A percentile compares a stretch with the other conserved stretches of the same genome.
Conservation (phyloP, 2,113 vertebrate genomes). For the Eira barbara region DNA sequence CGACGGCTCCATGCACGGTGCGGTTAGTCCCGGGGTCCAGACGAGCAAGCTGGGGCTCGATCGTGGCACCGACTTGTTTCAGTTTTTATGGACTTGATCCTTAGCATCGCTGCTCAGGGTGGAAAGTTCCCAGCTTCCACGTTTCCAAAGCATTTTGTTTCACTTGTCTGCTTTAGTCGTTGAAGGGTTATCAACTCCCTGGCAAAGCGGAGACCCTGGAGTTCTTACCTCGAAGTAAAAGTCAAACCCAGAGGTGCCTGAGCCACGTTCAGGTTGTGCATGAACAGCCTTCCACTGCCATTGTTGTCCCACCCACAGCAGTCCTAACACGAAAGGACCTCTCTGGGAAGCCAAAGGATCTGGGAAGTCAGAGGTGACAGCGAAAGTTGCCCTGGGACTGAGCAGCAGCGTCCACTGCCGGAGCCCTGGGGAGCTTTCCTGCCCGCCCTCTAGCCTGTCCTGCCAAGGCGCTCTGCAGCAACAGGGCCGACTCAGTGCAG, state of each 20-base stretch:
- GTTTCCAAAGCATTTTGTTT: neutral
- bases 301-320: neutral
- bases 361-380: neutral
- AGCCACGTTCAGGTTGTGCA: too few species aligned
- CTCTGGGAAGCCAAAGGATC: neutral
- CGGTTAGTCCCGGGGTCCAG: neutral
- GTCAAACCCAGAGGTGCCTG: neutral
- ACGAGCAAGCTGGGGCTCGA: neutral
- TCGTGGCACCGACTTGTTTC: neutral
- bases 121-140: neutral
- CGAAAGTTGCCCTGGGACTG: neutral
- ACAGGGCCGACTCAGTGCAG: neutral
- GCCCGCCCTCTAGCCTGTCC: neutral
- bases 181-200: neutral
- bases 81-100: neutral
- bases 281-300: neutral
- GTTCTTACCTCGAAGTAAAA: neutral
- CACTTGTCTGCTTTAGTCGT: neutral
- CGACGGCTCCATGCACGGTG: neutral
- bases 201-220: neutral
- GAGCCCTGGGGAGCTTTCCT: neutral
- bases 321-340: neutral
- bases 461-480: neutral
- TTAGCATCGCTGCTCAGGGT: neutral
- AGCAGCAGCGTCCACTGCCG: neutral